These are phyloP conservation scores for Aphis craccivora DNA, from an alignment of 1,140 invertebrate species.

Conservation along the genomic window DNA sequence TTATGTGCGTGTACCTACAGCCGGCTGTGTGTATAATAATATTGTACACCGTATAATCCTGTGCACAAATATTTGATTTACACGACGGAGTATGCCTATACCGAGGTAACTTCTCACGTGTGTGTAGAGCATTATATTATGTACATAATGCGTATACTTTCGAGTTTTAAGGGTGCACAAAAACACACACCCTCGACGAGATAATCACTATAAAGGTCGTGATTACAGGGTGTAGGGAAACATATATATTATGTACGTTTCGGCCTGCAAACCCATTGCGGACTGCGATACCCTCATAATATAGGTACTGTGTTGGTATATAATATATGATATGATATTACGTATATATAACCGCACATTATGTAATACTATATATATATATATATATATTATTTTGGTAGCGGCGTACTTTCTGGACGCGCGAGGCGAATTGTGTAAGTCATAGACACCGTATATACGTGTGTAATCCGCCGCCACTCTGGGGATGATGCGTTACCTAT, in stretches of 20 bases:
- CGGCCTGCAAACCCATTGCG: neutral
- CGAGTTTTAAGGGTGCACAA: neutral
- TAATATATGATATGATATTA: neutral
- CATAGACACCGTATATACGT: no score
- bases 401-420: neutral
- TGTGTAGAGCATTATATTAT: neutral
- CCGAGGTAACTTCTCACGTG: neutral
- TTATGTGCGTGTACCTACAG: neutral
- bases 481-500: neutral
- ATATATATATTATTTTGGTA: neutral
- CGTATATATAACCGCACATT: neutral
- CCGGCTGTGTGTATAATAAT: neutral
- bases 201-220: neutral
- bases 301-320: no score
- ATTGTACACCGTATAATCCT: neutral
- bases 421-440: neutral
- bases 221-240: neutral
- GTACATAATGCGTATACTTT: neutral
- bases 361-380: no score
- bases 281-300: neutral
- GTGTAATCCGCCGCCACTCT: neutral
- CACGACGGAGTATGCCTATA: neutral
- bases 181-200: neutral
- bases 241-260: neutral
- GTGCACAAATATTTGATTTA: conserved; percentile 46